Percentiles rank a stretch among this genome's conserved stretches.
These are phyloP conservation scores for Scylla paramamosain DNA, from an alignment of 1,140 invertebrate genomes.

Conservation along the genomic window DNA sequence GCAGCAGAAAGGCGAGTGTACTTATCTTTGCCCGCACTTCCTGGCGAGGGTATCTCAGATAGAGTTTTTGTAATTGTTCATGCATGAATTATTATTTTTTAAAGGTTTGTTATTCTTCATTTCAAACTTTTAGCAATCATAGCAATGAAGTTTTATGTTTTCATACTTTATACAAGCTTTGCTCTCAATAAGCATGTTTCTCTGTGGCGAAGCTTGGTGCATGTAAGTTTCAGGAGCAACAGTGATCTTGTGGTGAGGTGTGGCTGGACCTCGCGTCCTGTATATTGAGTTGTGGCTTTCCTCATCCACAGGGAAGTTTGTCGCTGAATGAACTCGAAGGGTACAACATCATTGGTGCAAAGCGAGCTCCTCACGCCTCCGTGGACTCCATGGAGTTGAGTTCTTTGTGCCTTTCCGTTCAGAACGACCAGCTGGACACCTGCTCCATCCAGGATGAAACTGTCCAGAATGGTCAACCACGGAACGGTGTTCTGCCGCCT, in stretches of 20 bases:
- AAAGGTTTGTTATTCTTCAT: too few relatives aligned
- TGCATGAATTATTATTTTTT: too few relatives aligned
- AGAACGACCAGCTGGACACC: not conserved
- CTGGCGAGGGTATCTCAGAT: too few relatives aligned
- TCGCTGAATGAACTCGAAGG: not conserved
- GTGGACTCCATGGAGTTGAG: not conserved
- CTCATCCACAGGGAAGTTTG: not conserved
- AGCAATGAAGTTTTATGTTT: too few relatives aligned
- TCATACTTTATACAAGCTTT: too few relatives aligned
- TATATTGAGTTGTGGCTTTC: not conserved
- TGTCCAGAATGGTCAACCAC: not conserved
- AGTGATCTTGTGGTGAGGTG: too few relatives aligned
- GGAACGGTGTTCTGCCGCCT: not conserved
- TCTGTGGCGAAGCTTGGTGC: not conserved
- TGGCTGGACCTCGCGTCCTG: not conserved
- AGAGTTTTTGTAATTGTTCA: too few relatives aligned
- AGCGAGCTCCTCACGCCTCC: conserved; percentile 5
- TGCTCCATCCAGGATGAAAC: not conserved
- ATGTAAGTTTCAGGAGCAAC: too few relatives aligned
- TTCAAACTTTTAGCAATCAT: too few relatives aligned
- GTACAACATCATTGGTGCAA: not conserved
- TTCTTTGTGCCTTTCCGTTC: not conserved
- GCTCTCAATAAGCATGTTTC: not conserved
- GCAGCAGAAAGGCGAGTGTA: not conserved
- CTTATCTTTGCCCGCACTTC: too few relatives aligned